Conservation (phyloP, 2,113 vertebrate genomes). For the Oncorhynchus kisutch region DNA sequence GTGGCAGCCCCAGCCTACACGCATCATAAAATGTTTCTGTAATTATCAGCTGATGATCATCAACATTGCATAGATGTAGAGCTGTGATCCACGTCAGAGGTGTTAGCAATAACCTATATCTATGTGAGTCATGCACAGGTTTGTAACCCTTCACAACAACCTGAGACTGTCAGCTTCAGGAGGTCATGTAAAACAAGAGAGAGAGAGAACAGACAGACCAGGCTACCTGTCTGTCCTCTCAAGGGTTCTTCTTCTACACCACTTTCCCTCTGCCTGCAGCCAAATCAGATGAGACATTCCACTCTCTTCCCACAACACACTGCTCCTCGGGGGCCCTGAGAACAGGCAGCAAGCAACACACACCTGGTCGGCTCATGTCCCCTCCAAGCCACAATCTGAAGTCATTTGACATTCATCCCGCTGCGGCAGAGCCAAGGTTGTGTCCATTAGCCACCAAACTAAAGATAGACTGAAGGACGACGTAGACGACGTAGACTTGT, state of each 20-base stretch:
- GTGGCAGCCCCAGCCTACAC: too few species aligned
- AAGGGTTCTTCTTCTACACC: slow-evolving; percentile 12
- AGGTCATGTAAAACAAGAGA: neutral
- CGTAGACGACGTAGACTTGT: too few species aligned
- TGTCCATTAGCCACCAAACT: too few species aligned
- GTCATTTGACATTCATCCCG: neutral
- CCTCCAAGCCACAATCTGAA: neutral
- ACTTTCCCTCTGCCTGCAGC: slow-evolving; percentile 20
- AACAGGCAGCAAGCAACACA: neutral
- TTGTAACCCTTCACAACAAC: neutral
- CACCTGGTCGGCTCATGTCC: neutral
- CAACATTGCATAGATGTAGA: too few species aligned
- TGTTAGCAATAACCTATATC: too few species aligned
- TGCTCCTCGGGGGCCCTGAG: slow-evolving; percentile 4
- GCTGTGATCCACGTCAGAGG: too few species aligned
- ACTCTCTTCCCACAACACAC: neutral
- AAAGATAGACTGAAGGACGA: too few species aligned
- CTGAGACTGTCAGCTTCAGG: neutral
- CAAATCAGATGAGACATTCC: slow-evolving; percentile 35
- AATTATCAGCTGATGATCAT: too few species aligned
- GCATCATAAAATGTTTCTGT: too few species aligned
- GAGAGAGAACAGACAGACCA: neutral
- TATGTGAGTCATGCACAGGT: too few species aligned
- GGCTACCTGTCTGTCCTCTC: slow-evolving; percentile 4
- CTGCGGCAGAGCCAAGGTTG: neutral